Evolutionary conservation across 1,140 invertebrate genomes (phyloP).

Genomic region (Thaumetopoea pityocampa): DNA sequence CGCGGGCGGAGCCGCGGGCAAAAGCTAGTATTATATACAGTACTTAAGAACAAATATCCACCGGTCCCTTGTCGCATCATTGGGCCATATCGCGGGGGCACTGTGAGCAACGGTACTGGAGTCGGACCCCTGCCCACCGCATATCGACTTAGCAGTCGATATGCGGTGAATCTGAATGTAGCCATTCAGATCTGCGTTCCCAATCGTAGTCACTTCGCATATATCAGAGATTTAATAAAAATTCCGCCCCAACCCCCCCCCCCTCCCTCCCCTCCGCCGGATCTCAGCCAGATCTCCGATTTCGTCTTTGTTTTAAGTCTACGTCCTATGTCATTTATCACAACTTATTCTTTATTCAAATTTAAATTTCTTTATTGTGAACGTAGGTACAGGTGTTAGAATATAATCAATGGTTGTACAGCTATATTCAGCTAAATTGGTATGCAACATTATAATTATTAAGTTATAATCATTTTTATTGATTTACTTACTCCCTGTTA

Average conservation of each 20-base stretch:
- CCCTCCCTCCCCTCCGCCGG: conserved; percentile 14
- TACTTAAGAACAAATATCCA: conserved; percentile 7
- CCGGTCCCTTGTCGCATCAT: conserved; percentile 3
- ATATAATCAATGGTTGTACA: no score
- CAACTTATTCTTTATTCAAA: no score
- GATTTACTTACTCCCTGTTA: no score
- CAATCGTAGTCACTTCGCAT: conserved; percentile 33
- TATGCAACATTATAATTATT: no score
- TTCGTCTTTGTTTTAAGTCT: conserved; percentile 23
- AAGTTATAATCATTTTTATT: no score
- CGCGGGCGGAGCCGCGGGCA: no score
- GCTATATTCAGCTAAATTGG: no score
- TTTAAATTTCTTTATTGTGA: no score
- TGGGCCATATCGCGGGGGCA: conserved; percentile 9
- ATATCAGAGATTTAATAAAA: conserved; percentile 50
- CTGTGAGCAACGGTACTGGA: conserved; percentile 15
- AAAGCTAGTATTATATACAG: conserved; percentile 1
- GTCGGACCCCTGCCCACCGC: conserved; percentile 5
- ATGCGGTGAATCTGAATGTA: no score
- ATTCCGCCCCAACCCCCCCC: conserved; percentile 20
- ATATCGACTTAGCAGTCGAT: conserved; percentile 12
- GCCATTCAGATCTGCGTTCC: conserved; percentile 39
- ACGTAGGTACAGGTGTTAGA: no score
- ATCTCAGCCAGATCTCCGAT: conserved; percentile 29
- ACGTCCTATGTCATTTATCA: no score